Percentiles rank a stretch among this genome's conserved stretches.
Evolutionary conservation across 2,888 invertebrate species (phyloP).

Genomic region (Toxonevra muliebris): DNA sequence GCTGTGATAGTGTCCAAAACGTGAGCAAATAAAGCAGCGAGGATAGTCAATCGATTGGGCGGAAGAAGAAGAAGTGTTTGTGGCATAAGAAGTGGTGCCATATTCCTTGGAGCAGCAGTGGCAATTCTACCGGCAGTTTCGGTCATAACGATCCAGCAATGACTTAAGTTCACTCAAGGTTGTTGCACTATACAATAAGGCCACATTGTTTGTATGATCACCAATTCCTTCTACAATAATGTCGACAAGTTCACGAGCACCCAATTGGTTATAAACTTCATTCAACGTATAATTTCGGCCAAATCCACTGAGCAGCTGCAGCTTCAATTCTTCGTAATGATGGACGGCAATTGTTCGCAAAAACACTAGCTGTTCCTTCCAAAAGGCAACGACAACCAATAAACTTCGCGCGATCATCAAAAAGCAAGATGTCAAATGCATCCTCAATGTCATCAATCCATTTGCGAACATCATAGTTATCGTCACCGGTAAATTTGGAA

Average conservation of each 20-base stretch:
- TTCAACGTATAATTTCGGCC: not conserved
- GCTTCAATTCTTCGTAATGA: not conserved
- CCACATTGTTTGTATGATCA: not conserved
- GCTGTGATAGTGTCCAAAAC: too few species aligned
- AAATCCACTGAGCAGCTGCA: not conserved
- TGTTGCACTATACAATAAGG: not conserved
- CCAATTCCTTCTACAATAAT: conserved; percentile 5
- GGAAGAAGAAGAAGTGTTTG: not conserved
- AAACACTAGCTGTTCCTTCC: conserved; percentile 15
- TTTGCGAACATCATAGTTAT: not conserved
- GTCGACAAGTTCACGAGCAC: not conserved
- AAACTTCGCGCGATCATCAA: not conserved
- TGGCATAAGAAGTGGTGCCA: not conserved
- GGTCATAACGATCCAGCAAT: conserved; percentile 3
- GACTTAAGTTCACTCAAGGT: not conserved
- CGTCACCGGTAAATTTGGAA: not conserved
- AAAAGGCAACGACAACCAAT: not conserved
- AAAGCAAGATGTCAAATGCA: not conserved
- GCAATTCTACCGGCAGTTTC: not conserved
- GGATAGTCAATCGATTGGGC: not conserved
- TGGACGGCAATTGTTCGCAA: not conserved
- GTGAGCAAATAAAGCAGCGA: not conserved
- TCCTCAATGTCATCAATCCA: not conserved
- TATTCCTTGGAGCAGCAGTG: not conserved
- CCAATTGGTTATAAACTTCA: conserved; percentile 1